phyloP scores from a whole-genome alignment of 2,797 vertebrate genomes.

The Sternarchorhynchus goeldii region DNA sequence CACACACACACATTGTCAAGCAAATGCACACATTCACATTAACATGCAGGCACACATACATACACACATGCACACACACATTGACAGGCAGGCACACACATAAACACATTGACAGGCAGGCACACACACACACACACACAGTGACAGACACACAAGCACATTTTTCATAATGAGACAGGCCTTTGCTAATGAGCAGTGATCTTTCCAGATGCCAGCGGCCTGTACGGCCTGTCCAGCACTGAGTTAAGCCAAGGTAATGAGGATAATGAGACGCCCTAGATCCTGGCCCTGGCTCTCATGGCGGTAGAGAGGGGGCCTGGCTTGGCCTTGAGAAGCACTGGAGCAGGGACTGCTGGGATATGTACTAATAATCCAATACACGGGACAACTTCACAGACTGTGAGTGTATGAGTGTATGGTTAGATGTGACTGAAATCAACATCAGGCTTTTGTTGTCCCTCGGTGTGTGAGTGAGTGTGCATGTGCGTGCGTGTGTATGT shows the following conservation, averaged over 20 bases:
- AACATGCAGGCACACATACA: no score
- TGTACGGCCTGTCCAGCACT: slow-evolving; percentile 75
- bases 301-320: background rate
- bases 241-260: slow-evolving; percentile 80
- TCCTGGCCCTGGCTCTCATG: background rate
- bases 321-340: background rate
- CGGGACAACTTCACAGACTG: background rate
- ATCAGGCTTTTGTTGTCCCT: slow-evolving; percentile 17
- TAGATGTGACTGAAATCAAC: slow-evolving; percentile 6
- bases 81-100: slow-evolving; percentile 26
- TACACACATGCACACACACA: background rate
- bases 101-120: slow-evolving; percentile 25
- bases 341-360: background rate
- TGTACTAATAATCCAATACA: background rate
- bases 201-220: slow-evolving; percentile 79
- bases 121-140: slow-evolving; percentile 34
- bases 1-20: background rate
- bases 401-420: background rate
- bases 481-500: slow-evolving; percentile 37
- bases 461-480: slow-evolving; percentile 55
- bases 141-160: slow-evolving; percentile 1
- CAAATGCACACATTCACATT: no score
- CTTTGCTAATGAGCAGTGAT: slow-evolving; percentile 70
- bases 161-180: slow-evolving; percentile 53
- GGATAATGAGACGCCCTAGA: slow-evolving; percentile 71